phyloP scores from a whole-genome alignment of 2,113 vertebrate genomes.

The Vulpes lagopus region DNA sequence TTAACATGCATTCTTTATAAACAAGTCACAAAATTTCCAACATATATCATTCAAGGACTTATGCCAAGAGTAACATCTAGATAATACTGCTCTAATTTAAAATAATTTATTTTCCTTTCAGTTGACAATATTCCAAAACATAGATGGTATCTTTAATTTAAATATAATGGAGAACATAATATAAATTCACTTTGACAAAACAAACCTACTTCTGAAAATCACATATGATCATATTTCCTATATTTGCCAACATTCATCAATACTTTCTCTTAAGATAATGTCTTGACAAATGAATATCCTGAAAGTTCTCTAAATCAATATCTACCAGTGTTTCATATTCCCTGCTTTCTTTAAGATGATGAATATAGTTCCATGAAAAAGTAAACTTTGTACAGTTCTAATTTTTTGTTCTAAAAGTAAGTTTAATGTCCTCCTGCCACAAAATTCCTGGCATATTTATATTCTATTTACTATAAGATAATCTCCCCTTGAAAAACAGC shows the following conservation, averaged over 20 bases:
- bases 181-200: slow-evolving; percentile 25
- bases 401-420: background rate
- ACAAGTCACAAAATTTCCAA: background rate
- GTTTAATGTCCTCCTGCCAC: background rate
- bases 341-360: background rate
- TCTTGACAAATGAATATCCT: background rate
- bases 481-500: slow-evolving; percentile 1
- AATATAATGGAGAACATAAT: background rate
- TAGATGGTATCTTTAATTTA: background rate
- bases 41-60: background rate
- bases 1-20: background rate
- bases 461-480: background rate
- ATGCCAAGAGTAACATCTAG: background rate
- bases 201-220: background rate
- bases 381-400: background rate
- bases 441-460: background rate
- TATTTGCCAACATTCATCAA: background rate
- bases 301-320: background rate
- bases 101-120: slow-evolving; percentile 23
- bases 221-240: background rate
- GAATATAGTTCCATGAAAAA: background rate
- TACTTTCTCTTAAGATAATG: background rate
- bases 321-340: background rate
- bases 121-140: background rate
- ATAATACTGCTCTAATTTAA: background rate